A percentile compares a stretch with the other conserved stretches of the same genome.
These are phyloP conservation scores for Taurulus bubalis DNA, from an alignment of 2,113 vertebrate species.

Conservation along the genomic window DNA sequence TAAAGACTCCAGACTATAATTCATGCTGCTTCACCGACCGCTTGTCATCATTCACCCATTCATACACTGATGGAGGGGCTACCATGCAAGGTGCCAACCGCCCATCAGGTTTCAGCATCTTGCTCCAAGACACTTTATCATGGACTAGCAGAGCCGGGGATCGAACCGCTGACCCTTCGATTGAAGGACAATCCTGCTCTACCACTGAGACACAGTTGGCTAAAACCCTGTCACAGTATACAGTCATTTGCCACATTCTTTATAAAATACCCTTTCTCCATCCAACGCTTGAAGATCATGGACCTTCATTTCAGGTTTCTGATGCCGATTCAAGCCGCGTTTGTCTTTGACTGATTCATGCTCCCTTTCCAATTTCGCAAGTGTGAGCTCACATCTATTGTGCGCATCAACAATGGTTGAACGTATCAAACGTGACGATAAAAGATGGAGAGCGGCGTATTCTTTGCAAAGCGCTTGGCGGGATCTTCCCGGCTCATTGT, in stretches of 20 bases:
- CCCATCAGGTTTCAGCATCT: too few relatives aligned
- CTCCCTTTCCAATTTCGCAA: background rate
- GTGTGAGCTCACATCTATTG: conserved; percentile 7
- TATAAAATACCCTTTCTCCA: background rate
- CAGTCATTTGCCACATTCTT: background rate
- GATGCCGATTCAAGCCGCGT: background rate
- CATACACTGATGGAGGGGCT: too few relatives aligned
- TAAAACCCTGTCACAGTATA: background rate
- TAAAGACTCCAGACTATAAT: too few relatives aligned
- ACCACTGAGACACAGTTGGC: too few relatives aligned
- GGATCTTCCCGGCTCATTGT: conserved; percentile 26
- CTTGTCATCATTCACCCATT: too few relatives aligned
- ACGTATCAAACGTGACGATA: conserved; percentile 18
- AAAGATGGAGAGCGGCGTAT: background rate
- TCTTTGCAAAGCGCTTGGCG: conserved; percentile 19
- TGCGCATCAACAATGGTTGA: conserved; percentile 17
- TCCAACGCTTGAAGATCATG: background rate
- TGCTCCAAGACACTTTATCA: too few relatives aligned
- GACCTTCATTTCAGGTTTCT: background rate
- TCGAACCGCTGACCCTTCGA: too few relatives aligned
- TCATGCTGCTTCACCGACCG: too few relatives aligned
- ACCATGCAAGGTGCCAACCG: too few relatives aligned
- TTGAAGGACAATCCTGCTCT: too few relatives aligned
- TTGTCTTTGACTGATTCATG: background rate
- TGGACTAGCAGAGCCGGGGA: too few relatives aligned